Base-by-base conservation (phyloP, 2,113 vertebrate species). In the Neolamprologus variostigma region DNA sequence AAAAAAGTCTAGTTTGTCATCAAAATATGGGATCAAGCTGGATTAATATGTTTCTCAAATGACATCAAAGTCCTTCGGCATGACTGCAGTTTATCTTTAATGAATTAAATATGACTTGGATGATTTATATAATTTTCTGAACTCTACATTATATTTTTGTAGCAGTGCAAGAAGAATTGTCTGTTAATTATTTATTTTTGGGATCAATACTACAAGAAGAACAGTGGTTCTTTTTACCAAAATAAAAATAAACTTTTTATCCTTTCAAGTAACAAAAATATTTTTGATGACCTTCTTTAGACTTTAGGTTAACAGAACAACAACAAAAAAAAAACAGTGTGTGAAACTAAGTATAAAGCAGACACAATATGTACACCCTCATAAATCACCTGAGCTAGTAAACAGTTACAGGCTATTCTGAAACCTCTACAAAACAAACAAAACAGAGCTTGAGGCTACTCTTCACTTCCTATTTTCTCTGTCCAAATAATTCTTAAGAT, bases 1-100 rank as follows among this genome's bases (percentile, higher is more conserved):
- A 87, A 89, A 85, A 68, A 90, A 47, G 33, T 84, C 21, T 90
- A 71, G 35, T 91, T 89, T 84, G 84, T 28, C 81, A 87, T 31
- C 82, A 91, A 87, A 89, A 86, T 87, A 28, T 73, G 59, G 89
- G 83, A 89, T 91, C 66, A 89, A 87, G 23, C 9, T 73, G 89
- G 88, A 91, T 89, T 91, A 92, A 88, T 13, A 50, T 83, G 55
- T 88, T 83, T 83, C 35, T 83, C 83, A 61, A 40, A 86, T 81
- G 50, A 66, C 51, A 81, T 88, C 50, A 82, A 83, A 79, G 78
- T 28, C 35, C 35, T 53, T 80, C 13, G 5, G n/a, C 26, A 82
- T 33, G 19, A 51, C 61, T 31, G 19, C 51, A 21, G 12, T 40
- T 35, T 61, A 50, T 76, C 9, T 7, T 85, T 73, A 53, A 76